These are phyloP conservation scores for Nemotelus nigrinus DNA, from an alignment of 2,888 invertebrate species.

Conservation along the genomic window DNA sequence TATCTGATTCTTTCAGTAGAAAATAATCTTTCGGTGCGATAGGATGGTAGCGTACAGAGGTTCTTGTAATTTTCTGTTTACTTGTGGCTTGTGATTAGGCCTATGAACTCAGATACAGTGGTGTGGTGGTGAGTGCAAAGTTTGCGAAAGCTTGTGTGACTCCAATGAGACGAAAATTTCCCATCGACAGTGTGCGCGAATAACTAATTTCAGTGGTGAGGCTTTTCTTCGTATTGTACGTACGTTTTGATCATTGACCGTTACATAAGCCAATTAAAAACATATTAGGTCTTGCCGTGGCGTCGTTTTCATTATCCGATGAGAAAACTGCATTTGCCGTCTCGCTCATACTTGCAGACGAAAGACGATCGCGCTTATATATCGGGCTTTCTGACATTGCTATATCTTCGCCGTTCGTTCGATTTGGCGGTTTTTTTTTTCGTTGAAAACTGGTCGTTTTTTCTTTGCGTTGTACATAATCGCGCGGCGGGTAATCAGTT, in stretches of 20 bases:
- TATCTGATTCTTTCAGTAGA: constrained; percentile 29
- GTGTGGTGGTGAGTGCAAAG: constrained; percentile 6
- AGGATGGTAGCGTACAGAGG: constrained; percentile 10
- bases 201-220: not conserved
- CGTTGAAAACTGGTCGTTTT: not conserved
- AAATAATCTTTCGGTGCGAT: constrained; percentile 21
- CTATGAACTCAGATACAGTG: not conserved
- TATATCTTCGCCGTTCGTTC: not conserved
- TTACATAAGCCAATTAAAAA: constrained; percentile 32
- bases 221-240: not conserved
- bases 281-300: constrained; percentile 1
- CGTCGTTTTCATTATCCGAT: not conserved
- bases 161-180: not conserved
- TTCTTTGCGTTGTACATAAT: constrained; percentile 5
- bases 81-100: not conserved
- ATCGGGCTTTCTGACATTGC: not conserved
- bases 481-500: constrained; percentile 25
- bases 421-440: constrained; percentile 26
- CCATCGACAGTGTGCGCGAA: not conserved
- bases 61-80: not conserved
- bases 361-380: constrained; percentile 3
- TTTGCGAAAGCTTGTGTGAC: not conserved
- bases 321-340: not conserved
- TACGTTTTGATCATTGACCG: not conserved
- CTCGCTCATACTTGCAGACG: constrained; percentile 6